These are phyloP conservation scores for Solea senegalensis DNA, from an alignment of 2,113 vertebrate genomes.

Conservation along the genomic window DNA sequence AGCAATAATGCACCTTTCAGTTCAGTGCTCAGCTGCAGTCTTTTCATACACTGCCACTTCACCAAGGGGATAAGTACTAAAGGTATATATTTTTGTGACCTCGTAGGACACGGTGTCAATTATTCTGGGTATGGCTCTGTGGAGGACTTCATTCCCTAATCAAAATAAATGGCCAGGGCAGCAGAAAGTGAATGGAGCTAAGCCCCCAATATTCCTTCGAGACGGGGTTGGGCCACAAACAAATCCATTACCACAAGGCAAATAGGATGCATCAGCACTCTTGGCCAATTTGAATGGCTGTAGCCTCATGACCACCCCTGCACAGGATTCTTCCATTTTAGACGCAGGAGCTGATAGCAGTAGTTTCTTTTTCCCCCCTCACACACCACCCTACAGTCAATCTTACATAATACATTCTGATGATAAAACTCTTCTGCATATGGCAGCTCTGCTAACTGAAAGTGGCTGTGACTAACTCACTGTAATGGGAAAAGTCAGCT, in stretches of 20 bases:
- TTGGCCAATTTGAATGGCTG: conserved; percentile 70
- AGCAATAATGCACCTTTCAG: conserved; percentile 71
- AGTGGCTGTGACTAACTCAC: conserved; percentile 74
- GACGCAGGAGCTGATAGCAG: conserved; percentile 47
- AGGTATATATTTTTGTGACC: conserved; percentile 69
- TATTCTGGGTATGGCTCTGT: conserved; percentile 70
- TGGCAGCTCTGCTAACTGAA: conserved; percentile 49
- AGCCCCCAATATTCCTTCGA: conserved; percentile 72
- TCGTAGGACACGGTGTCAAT: conserved; percentile 79
- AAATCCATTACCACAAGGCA: conserved; percentile 80
- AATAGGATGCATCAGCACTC: conserved; percentile 78
- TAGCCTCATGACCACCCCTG: conserved; percentile 58
- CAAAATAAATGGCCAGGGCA: conserved; percentile 84
- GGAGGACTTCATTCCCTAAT: conserved; percentile 83
- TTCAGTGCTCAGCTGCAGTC: conserved; percentile 57
- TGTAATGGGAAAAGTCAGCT: conserved; percentile 74
- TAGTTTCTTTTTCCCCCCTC: conserved; percentile 5
- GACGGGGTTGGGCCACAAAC: conserved; percentile 72
- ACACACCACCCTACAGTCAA: conserved; percentile 54
- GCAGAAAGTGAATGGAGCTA: conserved; percentile 80
- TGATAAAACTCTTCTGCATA: conserved; percentile 59
- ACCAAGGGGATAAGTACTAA: conserved; percentile 59
- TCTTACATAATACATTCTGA: conserved; percentile 70
- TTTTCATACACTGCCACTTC: conserved; percentile 65
- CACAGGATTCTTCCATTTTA: conserved; percentile 62